A percentile compares a stretch with the other conserved stretches of the same genome.
These are phyloP conservation scores for Diplodus sargus DNA, from an alignment of 2,797 vertebrate species.

Conservation along the genomic window DNA sequence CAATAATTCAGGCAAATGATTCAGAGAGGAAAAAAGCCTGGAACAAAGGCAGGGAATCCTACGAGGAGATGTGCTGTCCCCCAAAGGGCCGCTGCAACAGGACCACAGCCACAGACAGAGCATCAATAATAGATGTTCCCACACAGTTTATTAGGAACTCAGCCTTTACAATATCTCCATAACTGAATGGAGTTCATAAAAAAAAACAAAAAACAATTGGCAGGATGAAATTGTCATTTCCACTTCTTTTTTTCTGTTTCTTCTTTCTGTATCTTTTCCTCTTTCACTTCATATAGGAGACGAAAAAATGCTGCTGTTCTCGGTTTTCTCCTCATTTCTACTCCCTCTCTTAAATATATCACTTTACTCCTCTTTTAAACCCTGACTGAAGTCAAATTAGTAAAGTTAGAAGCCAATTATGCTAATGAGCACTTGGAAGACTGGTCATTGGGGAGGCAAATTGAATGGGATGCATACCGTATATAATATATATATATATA, in stretches of 20 bases:
- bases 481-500: neutral
- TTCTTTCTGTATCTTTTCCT: slow-evolving; percentile 7
- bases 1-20: slow-evolving; percentile 52
- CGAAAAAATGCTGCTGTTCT: neutral
- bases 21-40: slow-evolving; percentile 1
- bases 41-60: slow-evolving; percentile 30
- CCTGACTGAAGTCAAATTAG: slow-evolving; percentile 39
- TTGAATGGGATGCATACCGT: slow-evolving; percentile 13
- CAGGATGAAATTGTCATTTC: slow-evolving; percentile 49
- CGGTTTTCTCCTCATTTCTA: neutral
- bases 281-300: slow-evolving; percentile 18
- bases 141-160: slow-evolving; percentile 63
- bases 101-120: slow-evolving; percentile 60
- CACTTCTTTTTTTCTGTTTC: slow-evolving; percentile 27
- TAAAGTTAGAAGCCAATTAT: slow-evolving; percentile 43
- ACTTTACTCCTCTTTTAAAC: slow-evolving; percentile 17
- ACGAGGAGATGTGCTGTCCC: slow-evolving; percentile 53
- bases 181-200: slow-evolving; percentile 35
- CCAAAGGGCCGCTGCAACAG: slow-evolving; percentile 56
- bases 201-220: neutral
- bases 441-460: slow-evolving; percentile 38
- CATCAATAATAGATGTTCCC: slow-evolving; percentile 77
- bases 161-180: slow-evolving; percentile 48
- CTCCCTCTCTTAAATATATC: slow-evolving; percentile 4
- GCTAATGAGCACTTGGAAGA: slow-evolving; percentile 45